Conservation (phyloP, 92 coral and sea anemone genomes). For the Nematostella vectensis region DNA sequence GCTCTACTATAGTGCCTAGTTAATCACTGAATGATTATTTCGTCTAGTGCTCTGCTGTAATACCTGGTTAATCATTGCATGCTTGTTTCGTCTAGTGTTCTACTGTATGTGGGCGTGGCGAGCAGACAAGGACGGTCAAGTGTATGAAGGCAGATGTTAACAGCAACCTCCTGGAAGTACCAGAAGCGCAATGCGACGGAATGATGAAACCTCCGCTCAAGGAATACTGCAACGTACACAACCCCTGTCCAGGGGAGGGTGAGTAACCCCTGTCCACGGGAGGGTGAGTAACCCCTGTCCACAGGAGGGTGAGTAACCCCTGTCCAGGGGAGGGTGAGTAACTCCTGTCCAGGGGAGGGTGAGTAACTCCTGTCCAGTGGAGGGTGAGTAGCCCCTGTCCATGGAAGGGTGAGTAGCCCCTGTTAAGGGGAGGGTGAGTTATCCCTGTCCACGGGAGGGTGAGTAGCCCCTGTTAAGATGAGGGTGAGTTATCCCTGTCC, state of each 20-base stretch:
- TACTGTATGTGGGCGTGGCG: constrained; percentile 86
- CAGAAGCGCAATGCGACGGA: constrained; percentile 60
- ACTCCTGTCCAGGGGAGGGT: no score
- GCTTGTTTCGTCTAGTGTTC: constrained; percentile 72
- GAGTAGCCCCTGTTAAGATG: constrained; percentile 95
- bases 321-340: no score
- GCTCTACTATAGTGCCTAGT: no score
- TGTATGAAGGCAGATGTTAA: constrained; percentile 73
- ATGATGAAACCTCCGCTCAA: constrained; percentile 66
- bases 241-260: constrained; percentile 99
- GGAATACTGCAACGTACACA: constrained; percentile 93
- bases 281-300: no score
- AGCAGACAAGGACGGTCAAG: constrained; percentile 64
- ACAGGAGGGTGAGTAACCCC: no score
- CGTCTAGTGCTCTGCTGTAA: no score
- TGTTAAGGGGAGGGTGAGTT: no score
- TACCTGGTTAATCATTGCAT: no score
- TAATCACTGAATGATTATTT: no score
- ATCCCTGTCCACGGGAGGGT: no score
- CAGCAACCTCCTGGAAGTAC: constrained; percentile 64
- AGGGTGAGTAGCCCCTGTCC: constrained; percentile 38
- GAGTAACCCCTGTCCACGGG: background rate
- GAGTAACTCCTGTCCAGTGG: no score
- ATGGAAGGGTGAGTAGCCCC: no score
- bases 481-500: constrained; percentile 38